Evolutionary conservation across 2,797 vertebrate species (phyloP), one percentile per base, ranked within the genome.

Genomic region (Kryptopterus vitreolus): DNA sequence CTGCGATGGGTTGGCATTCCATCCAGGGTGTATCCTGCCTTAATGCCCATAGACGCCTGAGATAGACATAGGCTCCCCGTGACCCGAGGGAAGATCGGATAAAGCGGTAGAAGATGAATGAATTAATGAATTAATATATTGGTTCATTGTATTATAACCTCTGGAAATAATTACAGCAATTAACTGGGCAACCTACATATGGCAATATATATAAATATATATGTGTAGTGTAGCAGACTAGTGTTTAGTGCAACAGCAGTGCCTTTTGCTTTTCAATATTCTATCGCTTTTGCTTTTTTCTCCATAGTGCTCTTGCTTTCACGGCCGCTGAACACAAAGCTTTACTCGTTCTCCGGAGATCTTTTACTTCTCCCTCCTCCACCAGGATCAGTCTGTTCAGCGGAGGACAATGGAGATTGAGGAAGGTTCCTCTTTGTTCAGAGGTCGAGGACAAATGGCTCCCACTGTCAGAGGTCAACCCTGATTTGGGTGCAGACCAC

Each of bases 391-490:
- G 35, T 38, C 31, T 83, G 35, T 78, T 79, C 63, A 38, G 61
- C 71, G 52, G 16, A 78, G 82, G 59, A 92, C 90, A 92, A 89
- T 90, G 82, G 80, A 80, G 73, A 88, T 78, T 85, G 82, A 87
- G 62, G 87, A 86, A 82, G 85, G 89, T 90, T 91, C 88, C 88
- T 87, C 89, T 90, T 90, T 89, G 83, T 74, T 87, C 85, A 83
- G 83, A 43, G 12, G 83, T 85, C 79, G 83, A 38, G 18, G 85
- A 90, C 90, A 91, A 43, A 58, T 86, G 87, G 88, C 86, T 87
- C 86, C 77, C 72, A 81, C 85, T 16, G 79, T 20, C 9, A 33
- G 38, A 61, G 20, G 12, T 50, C 57, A 20, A 11, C 29, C 53
- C 7, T 10, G 59, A 35, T 65, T 65, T 62, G 52, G n/a, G 46